These are phyloP conservation scores for Mactra quadrangularis DNA, from an alignment of 1,140 invertebrate genomes.

Conservation along the genomic window DNA sequence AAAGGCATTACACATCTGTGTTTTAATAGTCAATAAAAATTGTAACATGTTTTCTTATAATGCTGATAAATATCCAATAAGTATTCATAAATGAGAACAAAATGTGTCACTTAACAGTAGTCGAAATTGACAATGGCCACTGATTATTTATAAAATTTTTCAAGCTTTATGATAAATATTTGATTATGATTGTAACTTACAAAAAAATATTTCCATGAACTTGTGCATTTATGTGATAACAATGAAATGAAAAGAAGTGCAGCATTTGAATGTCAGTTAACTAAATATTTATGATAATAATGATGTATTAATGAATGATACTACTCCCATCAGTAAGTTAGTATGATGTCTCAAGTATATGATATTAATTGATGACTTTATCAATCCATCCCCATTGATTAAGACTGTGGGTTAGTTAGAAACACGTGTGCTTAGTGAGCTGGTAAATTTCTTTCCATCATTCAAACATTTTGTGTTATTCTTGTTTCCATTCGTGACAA, in stretches of 20 bases:
- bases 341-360: constrained; percentile 13
- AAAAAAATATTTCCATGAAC: no score
- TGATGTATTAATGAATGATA: no score
- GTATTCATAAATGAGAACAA: constrained; percentile 17
- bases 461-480: constrained; percentile 3
- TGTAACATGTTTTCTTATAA: background rate
- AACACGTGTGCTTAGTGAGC: no score
- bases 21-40: constrained; percentile 3
- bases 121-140: constrained; percentile 3
- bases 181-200: no score
- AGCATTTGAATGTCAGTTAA: no score
- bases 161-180: constrained; percentile 22
- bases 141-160: constrained; percentile 2
- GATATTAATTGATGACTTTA: constrained; percentile 14
- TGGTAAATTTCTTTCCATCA: no score
- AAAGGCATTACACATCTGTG: constrained; percentile 7
- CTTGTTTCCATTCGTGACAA: no score
- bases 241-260: no score
- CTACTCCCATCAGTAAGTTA: constrained; percentile 28
- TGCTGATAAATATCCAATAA: background rate
- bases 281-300: no score
- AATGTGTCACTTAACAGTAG: constrained; percentile 16
- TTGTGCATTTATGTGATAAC: no score
- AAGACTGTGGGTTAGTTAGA: no score
- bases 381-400: background rate